Base-by-base conservation (phyloP, 1,140 invertebrate genomes). In the Panulirus ornatus region DNA sequence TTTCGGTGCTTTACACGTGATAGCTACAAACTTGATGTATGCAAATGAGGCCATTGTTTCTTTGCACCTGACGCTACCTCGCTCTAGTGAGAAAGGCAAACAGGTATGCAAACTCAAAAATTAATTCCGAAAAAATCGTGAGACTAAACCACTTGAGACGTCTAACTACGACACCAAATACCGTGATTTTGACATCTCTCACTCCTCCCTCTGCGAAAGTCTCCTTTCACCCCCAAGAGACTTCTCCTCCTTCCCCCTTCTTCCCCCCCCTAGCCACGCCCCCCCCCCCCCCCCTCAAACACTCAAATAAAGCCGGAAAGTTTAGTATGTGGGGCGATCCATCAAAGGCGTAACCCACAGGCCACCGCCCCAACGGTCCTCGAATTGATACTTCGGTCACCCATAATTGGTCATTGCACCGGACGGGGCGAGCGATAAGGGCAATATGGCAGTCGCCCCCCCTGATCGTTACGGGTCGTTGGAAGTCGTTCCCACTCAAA, bases 401-500 rank as follows among this genome's bases (percentile, higher is more conserved):
- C 88, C 88, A n/a, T 89, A 89, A 89, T 89, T 89, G 88, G 79
- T 89, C 88, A 89, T 89, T 83, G 83, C 88, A 82, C 70, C 79
- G 88, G 79, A 89, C 88, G 88, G 88, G 78, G 42, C 88, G 79
- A 75, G 88, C 88, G 88, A 89, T 89, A 89, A 89, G 88, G 88
- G 79, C 88, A 89, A 82, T 83, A 89, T 75, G 88, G 88, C 79
- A 82, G 88, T 84, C 79, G 79, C 44, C 70, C 19, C 58, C 44
- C 70, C 19, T 40, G 88, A 66, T 75, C 88, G 79, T 89, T 89
- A 70, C 79, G 54, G 88, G 88, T 89, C 88, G 88, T 89, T 83
- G 88, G 88, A 44, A 84, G 88, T 89, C 88, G 88, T 89, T 89
- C 84, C 88, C 88, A 88, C 86, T 88, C 86, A 88, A 88, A 88